Evolutionary conservation across 2,113 vertebrate species (phyloP), one percentile per base, ranked within the genome.

Genomic region (Astur gentilis): DNA sequence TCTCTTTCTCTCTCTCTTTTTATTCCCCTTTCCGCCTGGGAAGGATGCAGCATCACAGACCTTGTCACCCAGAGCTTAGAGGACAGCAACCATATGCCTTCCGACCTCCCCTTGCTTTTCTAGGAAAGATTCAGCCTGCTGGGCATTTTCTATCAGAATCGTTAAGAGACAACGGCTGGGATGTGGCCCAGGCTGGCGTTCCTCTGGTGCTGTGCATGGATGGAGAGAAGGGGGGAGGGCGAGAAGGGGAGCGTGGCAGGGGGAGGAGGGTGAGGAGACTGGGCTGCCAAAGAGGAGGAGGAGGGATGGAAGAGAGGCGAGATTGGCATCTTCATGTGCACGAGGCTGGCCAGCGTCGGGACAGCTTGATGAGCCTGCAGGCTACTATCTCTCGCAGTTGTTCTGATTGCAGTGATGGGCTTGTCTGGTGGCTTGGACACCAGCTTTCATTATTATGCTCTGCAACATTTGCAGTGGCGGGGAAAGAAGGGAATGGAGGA

Each of bases 41-140:
- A 97, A 97, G 90, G 93, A 83, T 88, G 83, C n/a, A 71, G 83
- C 85, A 82, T 83, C 75, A 58, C 91, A 95, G 91, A 61, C 95
- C 96, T 93, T 96, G 90, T 96, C 88, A 93, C 94, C 87, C 91
- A 67, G 85, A 97, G 96, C 96, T 96, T 73, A 80, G 90, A 96
- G 97, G 95, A 97, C 95, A 95, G 76, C 66, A 75, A 97, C 97
- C 97, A 97, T 97, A 97, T 97, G 97, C 92, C 90, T 83, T 88
- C 69, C 75, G 93, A 94, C 89, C 88, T 91, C 75, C 94, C 93
- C 87, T 96, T 90, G 76, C 81, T 97, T 94, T 84, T 75, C 97
- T 91, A 89, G 96, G 95, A 82, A 95, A 95, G 76, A 94, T 93
- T 96, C 88, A 89, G 96, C 94, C 96, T 97, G 95, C 95, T 57